Conservation (phyloP, 2,113 vertebrate genomes). For the Corythornis vintsioides region DNA sequence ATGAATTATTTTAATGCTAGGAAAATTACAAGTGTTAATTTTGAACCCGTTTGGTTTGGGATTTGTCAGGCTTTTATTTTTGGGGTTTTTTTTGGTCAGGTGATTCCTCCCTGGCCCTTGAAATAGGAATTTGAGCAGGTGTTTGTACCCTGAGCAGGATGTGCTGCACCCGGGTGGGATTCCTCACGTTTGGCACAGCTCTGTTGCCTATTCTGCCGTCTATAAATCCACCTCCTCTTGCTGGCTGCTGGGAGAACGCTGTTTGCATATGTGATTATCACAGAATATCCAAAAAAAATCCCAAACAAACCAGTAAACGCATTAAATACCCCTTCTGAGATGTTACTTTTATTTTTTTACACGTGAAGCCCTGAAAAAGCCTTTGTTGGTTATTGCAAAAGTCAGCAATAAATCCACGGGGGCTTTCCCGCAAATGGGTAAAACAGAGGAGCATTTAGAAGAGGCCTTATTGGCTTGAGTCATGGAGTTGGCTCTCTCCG, state of each 20-base stretch:
- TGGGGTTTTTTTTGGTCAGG: not conserved
- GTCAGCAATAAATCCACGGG: slow-evolving; percentile 9
- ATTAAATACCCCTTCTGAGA: not conserved
- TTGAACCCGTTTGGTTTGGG: not conserved
- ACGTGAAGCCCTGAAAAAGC: not conserved
- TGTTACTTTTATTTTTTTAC: not conserved
- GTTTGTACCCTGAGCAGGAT: not conserved
- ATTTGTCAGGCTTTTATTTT: not conserved
- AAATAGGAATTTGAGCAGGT: not conserved
- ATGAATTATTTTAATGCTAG: not conserved
- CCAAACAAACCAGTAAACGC: not conserved
- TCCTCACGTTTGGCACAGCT: not conserved
- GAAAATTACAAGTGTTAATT: not conserved
- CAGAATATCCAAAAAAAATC: not conserved
- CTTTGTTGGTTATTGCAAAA: slow-evolving; percentile 26
- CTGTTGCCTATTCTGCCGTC: not conserved
- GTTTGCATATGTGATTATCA: not conserved
- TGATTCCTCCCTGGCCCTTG: not conserved
- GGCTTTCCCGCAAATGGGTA: slow-evolving; percentile 24
- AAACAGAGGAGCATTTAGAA: slow-evolving; percentile 58
- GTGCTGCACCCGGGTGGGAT: not conserved
- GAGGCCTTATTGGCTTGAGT: slow-evolving; percentile 77
- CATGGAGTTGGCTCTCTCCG: slow-evolving; percentile 72
- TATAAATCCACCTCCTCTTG: not conserved
- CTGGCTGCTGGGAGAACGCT: not conserved